Percentiles rank a stretch among this genome's conserved stretches.
Conservation (phyloP, 1,140 invertebrate species). For the Nomia melanderi region DNA sequence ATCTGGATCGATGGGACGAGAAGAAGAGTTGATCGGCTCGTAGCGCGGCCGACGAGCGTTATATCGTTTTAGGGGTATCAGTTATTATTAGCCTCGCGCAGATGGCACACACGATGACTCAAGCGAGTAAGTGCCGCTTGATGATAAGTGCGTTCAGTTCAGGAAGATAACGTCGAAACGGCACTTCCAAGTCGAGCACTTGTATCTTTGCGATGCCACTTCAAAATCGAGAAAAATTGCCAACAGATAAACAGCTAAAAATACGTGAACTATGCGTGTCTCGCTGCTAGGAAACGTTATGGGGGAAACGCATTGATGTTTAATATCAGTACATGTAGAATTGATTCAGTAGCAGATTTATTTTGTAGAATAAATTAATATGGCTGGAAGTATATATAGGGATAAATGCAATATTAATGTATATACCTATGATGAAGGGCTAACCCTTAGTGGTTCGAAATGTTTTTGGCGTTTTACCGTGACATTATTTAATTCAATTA, state of each 20-base stretch:
- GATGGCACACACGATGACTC: slow-evolving; percentile 53
- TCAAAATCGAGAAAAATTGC: background rate
- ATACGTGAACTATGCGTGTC: background rate
- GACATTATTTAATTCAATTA: too few relatives aligned
- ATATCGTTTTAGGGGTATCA: slow-evolving; percentile 50
- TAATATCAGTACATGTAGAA: too few relatives aligned
- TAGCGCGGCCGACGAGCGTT: background rate
- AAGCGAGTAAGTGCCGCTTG: slow-evolving; percentile 43
- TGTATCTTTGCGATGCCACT: background rate
- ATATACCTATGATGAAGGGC: too few relatives aligned
- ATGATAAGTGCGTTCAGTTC: slow-evolving; percentile 52
- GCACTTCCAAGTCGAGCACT: slow-evolving; percentile 5
- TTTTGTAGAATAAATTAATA: too few relatives aligned
- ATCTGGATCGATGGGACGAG: background rate
- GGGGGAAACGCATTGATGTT: too few relatives aligned
- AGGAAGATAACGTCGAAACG: slow-evolving; percentile 42
- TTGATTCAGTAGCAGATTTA: too few relatives aligned
- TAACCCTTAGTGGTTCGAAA: too few relatives aligned
- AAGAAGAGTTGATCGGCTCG: background rate
- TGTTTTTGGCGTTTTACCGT: too few relatives aligned
- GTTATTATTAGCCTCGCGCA: slow-evolving; percentile 57
- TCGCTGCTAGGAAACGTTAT: background rate
- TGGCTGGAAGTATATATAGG: too few relatives aligned
- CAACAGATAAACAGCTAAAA: background rate
- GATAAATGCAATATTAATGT: too few relatives aligned